These are phyloP conservation scores for Drosophila simulans DNA, from an alignment of 1,140 invertebrate species.

Conservation along the genomic window DNA sequence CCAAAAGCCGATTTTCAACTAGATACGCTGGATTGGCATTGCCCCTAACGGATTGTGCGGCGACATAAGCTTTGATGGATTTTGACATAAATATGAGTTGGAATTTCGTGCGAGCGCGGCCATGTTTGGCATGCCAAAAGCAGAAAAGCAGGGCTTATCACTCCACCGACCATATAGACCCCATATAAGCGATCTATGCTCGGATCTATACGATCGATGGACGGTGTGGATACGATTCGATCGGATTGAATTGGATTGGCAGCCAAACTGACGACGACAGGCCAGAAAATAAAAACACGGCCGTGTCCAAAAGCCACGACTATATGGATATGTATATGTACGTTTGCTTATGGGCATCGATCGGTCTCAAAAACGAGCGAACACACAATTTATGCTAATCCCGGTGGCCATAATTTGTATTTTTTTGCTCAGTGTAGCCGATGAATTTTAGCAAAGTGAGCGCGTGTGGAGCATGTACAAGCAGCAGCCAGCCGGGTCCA, in stretches of 20 bases:
- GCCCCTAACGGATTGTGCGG: constrained; percentile 68
- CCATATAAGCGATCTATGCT: constrained; percentile 51
- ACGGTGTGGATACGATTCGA: not conserved
- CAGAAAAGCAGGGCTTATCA: constrained; percentile 63
- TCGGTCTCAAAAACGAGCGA: constrained; percentile 7
- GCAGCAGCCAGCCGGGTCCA: constrained; percentile 64
- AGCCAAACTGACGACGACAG: constrained; percentile 66
- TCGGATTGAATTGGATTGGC: constrained; percentile 38
- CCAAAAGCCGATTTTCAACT: constrained; percentile 48
- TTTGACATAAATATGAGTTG: constrained; percentile 82
- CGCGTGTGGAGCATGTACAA: constrained; percentile 78
- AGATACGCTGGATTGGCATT: constrained; percentile 40
- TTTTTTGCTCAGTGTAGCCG: constrained; percentile 57
- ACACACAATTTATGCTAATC: constrained; percentile 79
- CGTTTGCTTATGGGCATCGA: constrained; percentile 22
- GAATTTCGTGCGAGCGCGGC: constrained; percentile 62
- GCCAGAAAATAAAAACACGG: constrained; percentile 69
- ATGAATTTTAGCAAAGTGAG: constrained; percentile 63
- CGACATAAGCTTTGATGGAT: constrained; percentile 82
- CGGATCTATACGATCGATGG: constrained; percentile 30
- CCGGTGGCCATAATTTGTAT: constrained; percentile 72
- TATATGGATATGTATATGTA: not conserved
- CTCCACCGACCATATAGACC: constrained; percentile 9
- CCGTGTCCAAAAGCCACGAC: constrained; percentile 25
- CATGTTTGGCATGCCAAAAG: constrained; percentile 59